Conservation (phyloP, 2,888 invertebrate genomes). For the Octodonta nipae region DNA sequence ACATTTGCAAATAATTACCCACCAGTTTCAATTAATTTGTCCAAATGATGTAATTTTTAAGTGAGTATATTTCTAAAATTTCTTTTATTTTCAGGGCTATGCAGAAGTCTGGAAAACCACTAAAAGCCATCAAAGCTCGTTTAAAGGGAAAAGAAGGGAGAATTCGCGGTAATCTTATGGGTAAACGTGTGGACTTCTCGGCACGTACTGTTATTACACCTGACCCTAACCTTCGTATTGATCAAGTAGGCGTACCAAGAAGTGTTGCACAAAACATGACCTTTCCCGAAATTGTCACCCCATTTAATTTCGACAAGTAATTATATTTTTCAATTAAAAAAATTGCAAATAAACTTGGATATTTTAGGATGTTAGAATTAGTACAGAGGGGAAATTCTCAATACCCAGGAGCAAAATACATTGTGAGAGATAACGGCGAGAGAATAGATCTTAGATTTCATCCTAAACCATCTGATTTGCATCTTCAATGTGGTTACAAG, state of each 20-base stretch:
- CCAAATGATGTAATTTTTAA: neutral
- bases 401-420: conserved; percentile 98
- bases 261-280: conserved; percentile 98
- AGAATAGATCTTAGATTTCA: conserved; percentile 96
- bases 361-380: conserved; percentile 62
- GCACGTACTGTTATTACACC: conserved; percentile 97
- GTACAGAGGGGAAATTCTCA: conserved; percentile 94
- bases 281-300: conserved; percentile 97
- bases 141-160: conserved; percentile 97
- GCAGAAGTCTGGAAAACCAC: conserved; percentile 96
- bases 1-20: neutral
- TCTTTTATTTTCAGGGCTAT: conserved; percentile 57
- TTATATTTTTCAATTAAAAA: no score
- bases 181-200: conserved; percentile 98
- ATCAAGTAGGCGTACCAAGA: conserved; percentile 94
- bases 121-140: conserved; percentile 94
- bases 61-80: no score
- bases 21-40: neutral
- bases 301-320: conserved; percentile 92
- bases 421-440: conserved; percentile 96
- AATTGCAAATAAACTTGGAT: no score
- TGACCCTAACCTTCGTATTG: conserved; percentile 86
- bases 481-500: conserved; percentile 88
- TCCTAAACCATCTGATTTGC: conserved; percentile 91
- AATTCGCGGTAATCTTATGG: conserved; percentile 98